Evolutionary conservation across 1,140 invertebrate species (phyloP).

Genomic region (Saccostrea cuccullata): DNA sequence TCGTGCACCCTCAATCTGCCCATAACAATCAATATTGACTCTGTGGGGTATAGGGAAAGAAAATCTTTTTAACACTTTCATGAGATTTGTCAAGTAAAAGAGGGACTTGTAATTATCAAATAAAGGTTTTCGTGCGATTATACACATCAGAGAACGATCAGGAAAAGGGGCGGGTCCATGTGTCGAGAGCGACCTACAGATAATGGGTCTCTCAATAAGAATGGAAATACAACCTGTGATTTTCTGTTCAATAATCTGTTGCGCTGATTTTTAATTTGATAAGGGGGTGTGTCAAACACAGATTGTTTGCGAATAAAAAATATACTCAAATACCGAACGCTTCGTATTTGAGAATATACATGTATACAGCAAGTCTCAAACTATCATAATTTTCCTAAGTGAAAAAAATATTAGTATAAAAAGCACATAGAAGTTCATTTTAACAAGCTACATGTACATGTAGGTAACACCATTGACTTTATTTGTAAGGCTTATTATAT

Average conservation of each 20-base stretch:
- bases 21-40: background rate
- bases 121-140: background rate
- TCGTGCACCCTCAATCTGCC: background rate
- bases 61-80: conserved; percentile 30
- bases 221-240: background rate
- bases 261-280: background rate
- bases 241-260: background rate
- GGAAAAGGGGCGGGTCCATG: background rate
- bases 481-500: too few species aligned
- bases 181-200: background rate
- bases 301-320: background rate
- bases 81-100: background rate
- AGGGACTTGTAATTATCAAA: background rate
- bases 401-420: too few species aligned
- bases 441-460: too few species aligned
- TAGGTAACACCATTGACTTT: too few species aligned
- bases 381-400: too few species aligned
- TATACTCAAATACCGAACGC: background rate
- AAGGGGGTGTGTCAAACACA: background rate
- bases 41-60: background rate
- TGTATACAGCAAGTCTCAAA: too few species aligned
- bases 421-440: too few species aligned
- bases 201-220: background rate
- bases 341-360: too few species aligned
- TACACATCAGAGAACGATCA: background rate